Conservation (phyloP, 2,888 invertebrate genomes). For the Drosophila pegasa region DNA sequence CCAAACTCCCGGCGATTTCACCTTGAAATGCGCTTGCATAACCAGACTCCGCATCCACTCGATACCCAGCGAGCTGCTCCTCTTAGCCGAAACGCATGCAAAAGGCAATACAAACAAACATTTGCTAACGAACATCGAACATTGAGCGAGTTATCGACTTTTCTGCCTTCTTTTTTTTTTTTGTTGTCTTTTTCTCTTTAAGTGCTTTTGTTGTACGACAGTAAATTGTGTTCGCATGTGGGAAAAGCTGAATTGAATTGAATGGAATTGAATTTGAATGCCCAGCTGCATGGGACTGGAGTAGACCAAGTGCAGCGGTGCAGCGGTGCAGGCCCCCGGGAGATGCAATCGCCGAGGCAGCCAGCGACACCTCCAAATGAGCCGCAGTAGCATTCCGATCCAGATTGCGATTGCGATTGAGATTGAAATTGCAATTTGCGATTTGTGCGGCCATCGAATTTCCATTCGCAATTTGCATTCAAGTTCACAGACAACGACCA, state of each 20-base stretch:
- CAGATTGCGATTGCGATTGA: conserved; percentile 16
- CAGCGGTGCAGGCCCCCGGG: background rate
- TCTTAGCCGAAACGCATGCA: conserved; percentile 47
- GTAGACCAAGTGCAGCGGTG: conserved; percentile 6
- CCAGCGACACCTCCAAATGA: conserved; percentile 42
- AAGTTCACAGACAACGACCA: conserved; percentile 42
- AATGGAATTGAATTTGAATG: conserved; percentile 22
- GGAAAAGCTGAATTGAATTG: conserved; percentile 34
- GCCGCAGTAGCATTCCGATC: conserved; percentile 11
- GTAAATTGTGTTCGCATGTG: conserved; percentile 48
- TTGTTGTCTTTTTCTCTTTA: conserved; percentile 19
- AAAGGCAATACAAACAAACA: conserved; percentile 30
- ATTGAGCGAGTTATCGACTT: conserved; percentile 32
- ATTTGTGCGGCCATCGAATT: conserved; percentile 38
- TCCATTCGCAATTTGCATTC: conserved; percentile 57
- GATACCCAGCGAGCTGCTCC: conserved; percentile 5
- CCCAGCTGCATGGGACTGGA: background rate
- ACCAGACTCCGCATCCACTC: conserved; percentile 40
- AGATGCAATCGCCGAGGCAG: conserved; percentile 26
- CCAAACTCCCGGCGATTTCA: conserved; percentile 64
- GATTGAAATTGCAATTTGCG: conserved; percentile 12
- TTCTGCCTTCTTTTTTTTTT: conserved; percentile 9
- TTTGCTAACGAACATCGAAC: conserved; percentile 57
- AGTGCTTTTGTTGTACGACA: conserved; percentile 46
- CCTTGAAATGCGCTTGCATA: conserved; percentile 68